phyloP scores from a whole-genome alignment of 2,797 vertebrate genomes.

The Arrhamphus sclerolepis region DNA sequence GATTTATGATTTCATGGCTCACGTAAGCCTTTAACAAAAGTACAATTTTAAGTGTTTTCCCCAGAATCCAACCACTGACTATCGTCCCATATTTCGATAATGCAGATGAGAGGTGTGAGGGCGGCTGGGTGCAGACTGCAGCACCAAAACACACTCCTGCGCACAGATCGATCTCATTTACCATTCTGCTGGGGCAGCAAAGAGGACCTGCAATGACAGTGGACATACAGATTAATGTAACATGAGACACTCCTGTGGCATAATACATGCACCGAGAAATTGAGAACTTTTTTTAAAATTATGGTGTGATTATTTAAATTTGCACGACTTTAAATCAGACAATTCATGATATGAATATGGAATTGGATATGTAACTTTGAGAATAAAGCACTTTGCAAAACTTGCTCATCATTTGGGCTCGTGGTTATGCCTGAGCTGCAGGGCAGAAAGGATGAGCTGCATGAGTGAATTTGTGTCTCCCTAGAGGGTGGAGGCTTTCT shows the following conservation, averaged over 20 bases:
- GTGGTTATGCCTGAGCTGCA: constrained; percentile 26
- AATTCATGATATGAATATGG: no score
- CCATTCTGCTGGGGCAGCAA: constrained; percentile 68
- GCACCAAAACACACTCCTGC: constrained; percentile 46
- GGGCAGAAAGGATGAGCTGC: constrained; percentile 44
- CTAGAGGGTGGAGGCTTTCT: constrained; percentile 67
- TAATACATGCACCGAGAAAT: no score
- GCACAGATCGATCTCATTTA: constrained; percentile 56
- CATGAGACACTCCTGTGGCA: constrained; percentile 18
- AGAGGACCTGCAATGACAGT: constrained; percentile 60
- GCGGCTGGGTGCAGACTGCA: constrained; percentile 62
- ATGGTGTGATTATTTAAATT: neutral
- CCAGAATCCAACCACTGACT: neutral
- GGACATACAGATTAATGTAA: constrained; percentile 30
- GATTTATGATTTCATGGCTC: no score
- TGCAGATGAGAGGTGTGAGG: constrained; percentile 57
- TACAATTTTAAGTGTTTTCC: no score
- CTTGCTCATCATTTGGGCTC: neutral
- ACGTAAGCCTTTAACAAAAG: no score
- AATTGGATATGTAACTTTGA: no score
- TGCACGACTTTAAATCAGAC: no score
- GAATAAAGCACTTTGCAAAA: neutral
- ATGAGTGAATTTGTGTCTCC: constrained; percentile 67
- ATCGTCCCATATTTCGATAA: constrained; percentile 70
- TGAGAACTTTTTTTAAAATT: neutral